Conservation (phyloP, 2,888 invertebrate genomes). For the Bugula neritina region DNA sequence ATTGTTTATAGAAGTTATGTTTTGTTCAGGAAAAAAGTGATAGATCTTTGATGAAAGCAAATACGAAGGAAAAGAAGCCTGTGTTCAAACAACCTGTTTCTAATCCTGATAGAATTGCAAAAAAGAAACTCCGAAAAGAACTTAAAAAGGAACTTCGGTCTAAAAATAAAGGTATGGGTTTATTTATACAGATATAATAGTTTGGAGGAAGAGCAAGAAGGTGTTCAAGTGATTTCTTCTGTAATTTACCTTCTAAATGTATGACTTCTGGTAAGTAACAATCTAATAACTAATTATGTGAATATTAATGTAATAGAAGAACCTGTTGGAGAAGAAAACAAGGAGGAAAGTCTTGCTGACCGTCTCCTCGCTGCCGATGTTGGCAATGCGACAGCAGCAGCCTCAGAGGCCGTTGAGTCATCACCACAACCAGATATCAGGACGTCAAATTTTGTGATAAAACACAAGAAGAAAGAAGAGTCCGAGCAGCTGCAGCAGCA, state of each 20-base stretch:
- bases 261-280: too few relatives aligned
- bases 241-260: background rate
- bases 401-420: background rate
- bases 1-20: too few relatives aligned
- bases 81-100: background rate
- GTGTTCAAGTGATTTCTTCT: background rate
- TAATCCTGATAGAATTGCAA: background rate
- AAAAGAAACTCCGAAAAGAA: background rate
- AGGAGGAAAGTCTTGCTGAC: background rate
- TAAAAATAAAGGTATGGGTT: background rate
- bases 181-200: background rate
- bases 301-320: too few relatives aligned
- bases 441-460: constrained; percentile 11
- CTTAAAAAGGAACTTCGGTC: background rate
- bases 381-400: background rate
- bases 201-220: background rate
- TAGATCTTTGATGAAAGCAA: background rate
- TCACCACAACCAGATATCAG: background rate
- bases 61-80: background rate
- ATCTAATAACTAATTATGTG: too few relatives aligned
- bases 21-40: constrained; percentile 6
- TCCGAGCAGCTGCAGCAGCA: background rate
- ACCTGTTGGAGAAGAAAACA: background rate
- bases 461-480: constrained; percentile 17
- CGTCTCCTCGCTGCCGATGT: background rate